Evolutionary conservation across 2,113 vertebrate species (phyloP), one percentile per base, ranked within the genome.

Genomic region (Callithrix jacchus): DNA sequence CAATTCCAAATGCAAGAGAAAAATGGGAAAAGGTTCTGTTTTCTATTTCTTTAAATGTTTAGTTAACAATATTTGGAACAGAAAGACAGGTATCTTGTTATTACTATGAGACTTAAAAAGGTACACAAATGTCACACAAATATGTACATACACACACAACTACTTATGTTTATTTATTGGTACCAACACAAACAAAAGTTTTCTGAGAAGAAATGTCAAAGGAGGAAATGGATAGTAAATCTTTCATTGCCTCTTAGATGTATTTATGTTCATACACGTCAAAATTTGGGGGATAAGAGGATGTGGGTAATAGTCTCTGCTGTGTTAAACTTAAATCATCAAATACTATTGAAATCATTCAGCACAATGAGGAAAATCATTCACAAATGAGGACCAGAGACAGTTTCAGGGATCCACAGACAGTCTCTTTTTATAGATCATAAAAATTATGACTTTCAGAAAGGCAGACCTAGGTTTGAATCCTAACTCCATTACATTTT

Each of bases 171-270:
- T 94, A 14, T 45, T 13, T 76, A n/a, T 56, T 42, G 74, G 0
- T 71, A 61, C 54, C 76, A 83, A 81, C 13, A 56, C 8, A 40
- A 37, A 66, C 8, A 49, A 66, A 94, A 79, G 40, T 66, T 52
- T 91, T 87, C 47, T 77, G 87, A 86, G 77, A 92, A 91, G 42
- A 91, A 95, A 85, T n/a, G 40, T 17, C 23, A 10, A 66, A 73
- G 87, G 52, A 3, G 10, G 35, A 87, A 92, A 81, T 87, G n/a
- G 70, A 35, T n/a, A 70, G 71, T 80, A 95, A 76, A 76, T 87
- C 80, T 92, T 85, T 61, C 17, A 35, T 18, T 68, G 68, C 40
- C n/a, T 95, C 27, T 32, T 10, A 76, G 30, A 73, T 42, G 5
- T 42, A 42, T 96, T 91, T 93, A 87, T 96, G 52, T 25, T 89